phyloP scores from a whole-genome alignment of 2,888 invertebrate species.

The Opisthograptis luteolata region DNA sequence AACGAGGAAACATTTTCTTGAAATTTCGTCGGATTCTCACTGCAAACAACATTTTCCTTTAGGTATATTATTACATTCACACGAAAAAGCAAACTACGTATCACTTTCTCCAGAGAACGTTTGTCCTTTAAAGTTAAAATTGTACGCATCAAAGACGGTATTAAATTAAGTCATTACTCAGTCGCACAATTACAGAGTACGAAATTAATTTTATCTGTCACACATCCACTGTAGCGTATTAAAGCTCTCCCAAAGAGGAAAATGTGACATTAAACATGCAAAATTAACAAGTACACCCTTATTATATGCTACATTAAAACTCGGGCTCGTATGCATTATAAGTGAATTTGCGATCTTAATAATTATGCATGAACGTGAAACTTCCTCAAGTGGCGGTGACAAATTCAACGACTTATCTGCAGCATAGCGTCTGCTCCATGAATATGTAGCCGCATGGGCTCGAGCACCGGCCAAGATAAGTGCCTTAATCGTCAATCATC shows the following conservation, averaged over 20 bases:
- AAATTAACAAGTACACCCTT: conserved; percentile 55
- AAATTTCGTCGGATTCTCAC: conserved; percentile 6
- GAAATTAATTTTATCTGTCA: conserved; percentile 29
- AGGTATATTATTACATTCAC: too few relatives aligned
- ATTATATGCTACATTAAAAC: conserved; percentile 64
- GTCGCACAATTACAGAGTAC: conserved; percentile 15
- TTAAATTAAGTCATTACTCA: conserved; percentile 14
- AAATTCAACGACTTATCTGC: conserved; percentile 65
- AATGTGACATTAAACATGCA: conserved; percentile 47
- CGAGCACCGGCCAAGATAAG: conserved; percentile 52
- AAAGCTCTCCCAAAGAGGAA: conserved; percentile 14
- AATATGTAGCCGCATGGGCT: conserved; percentile 66
- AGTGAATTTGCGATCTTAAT: conserved; percentile 76
- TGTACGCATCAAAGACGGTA: conserved; percentile 9
- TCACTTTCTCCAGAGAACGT: too few relatives aligned
- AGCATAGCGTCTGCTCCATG: conserved; percentile 60
- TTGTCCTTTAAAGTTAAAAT: not conserved
- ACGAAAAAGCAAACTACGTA: too few relatives aligned
- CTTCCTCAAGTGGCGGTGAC: conserved; percentile 65
- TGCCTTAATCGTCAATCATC: conserved; percentile 42
- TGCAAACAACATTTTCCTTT: not conserved
- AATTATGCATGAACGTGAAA: conserved; percentile 75
- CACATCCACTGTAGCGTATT: conserved; percentile 15
- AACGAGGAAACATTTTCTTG: conserved; percentile 15
- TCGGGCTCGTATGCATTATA: conserved; percentile 63